Conservation (phyloP, 2,113 vertebrate genomes). For the Entelurus aequoreus region DNA sequence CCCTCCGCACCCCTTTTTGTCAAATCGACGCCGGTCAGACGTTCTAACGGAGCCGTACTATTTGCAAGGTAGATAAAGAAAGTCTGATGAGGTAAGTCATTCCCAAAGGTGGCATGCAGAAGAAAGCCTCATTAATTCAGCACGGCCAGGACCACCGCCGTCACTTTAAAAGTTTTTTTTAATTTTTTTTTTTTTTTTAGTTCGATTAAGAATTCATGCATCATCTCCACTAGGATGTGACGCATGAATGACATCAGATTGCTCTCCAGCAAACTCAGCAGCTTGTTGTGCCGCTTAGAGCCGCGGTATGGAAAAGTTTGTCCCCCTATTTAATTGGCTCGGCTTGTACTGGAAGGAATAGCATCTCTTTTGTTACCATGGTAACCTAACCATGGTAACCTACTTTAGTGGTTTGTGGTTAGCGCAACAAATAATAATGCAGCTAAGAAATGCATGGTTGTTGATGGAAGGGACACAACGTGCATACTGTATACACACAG, state of each 20-base stretch:
- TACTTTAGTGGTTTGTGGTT: too few relatives aligned
- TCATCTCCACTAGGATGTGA: constrained; percentile 36
- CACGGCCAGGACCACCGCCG: constrained; percentile 27
- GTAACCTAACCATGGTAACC: too few relatives aligned
- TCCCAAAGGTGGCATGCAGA: constrained; percentile 35
- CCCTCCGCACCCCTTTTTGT: not conserved
- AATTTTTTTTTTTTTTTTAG: constrained; percentile 62
- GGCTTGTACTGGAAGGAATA: not conserved
- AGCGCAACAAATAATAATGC: too few relatives aligned
- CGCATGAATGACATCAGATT: constrained; percentile 24
- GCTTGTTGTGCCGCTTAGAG: constrained; percentile 5
- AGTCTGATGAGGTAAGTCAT: constrained; percentile 31
- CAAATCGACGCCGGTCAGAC: constrained; percentile 36
- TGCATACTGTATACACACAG: too few relatives aligned
- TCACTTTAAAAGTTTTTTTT: constrained; percentile 42
- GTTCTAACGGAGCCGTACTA: constrained; percentile 21
- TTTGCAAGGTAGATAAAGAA: constrained; percentile 10
- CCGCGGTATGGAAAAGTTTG: constrained; percentile 2
- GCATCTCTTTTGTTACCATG: too few relatives aligned
- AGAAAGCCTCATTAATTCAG: constrained; percentile 51
- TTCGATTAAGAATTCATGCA: constrained; percentile 65
- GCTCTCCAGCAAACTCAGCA: constrained; percentile 24
- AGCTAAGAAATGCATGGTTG: too few relatives aligned
- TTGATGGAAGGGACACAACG: too few relatives aligned
- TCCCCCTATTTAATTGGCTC: constrained; percentile 40